phyloP scores from a whole-genome alignment of 2,888 invertebrate species.

The Tenthredo distinguenda region DNA sequence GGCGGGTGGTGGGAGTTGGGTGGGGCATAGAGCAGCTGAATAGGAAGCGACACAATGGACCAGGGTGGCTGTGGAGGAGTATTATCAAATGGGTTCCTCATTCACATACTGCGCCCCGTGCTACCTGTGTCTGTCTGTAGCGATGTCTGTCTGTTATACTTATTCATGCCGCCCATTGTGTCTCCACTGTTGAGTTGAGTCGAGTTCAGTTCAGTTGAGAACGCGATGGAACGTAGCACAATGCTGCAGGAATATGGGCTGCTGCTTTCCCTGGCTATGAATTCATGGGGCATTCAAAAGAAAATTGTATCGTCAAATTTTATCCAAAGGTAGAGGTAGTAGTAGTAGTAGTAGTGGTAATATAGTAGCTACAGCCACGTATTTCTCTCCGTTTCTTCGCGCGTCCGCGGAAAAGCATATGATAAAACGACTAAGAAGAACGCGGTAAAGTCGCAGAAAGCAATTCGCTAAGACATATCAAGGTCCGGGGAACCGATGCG shows the following conservation, averaged over 20 bases:
- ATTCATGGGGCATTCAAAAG: constrained; percentile 63
- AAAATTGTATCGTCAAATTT: constrained; percentile 73
- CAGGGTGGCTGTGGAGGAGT: constrained; percentile 77
- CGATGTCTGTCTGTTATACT: constrained; percentile 78
- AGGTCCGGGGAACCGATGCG: background rate
- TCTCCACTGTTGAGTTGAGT: constrained; percentile 67
- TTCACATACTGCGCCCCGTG: constrained; percentile 77
- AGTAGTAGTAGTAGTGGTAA: no score
- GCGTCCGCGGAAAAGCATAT: background rate
- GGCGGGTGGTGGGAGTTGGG: constrained; percentile 56
- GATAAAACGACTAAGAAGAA: background rate
- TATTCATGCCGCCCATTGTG: constrained; percentile 77
- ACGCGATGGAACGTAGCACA: constrained; percentile 78
- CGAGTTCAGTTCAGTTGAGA: constrained; percentile 76
- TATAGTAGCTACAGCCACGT: background rate
- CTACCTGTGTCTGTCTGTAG: constrained; percentile 77
- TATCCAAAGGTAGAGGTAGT: constrained; percentile 62
- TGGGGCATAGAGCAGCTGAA: constrained; percentile 76
- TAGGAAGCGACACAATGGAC: constrained; percentile 78
- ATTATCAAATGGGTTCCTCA: constrained; percentile 79
- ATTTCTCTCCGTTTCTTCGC: background rate
- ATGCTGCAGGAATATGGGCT: constrained; percentile 76
- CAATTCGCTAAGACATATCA: background rate
- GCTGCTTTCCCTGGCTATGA: constrained; percentile 62
- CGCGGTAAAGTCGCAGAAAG: background rate